Evolutionary conservation across 2,797 vertebrate genomes (phyloP).

Genomic region (Eulemur rubriventer): DNA sequence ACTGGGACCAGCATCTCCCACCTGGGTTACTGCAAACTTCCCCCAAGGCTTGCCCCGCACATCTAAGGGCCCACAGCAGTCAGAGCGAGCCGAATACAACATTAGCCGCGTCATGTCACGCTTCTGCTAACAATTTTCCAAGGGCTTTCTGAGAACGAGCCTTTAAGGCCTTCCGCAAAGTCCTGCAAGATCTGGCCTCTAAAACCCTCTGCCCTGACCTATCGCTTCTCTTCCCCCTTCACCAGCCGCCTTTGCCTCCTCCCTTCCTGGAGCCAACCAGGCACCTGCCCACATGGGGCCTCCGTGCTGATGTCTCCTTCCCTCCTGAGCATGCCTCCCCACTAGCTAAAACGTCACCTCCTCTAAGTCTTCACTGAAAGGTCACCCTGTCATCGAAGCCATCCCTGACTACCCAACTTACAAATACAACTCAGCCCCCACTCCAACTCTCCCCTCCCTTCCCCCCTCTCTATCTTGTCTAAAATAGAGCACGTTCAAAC

Average conservation of each 20-base stretch:
- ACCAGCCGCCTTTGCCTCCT: background rate
- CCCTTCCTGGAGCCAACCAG: background rate
- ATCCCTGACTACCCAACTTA: background rate
- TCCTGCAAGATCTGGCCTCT: background rate
- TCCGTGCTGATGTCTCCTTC: background rate
- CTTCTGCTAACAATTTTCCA: background rate
- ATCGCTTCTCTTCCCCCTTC: background rate
- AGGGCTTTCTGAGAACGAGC: background rate
- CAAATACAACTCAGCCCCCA: background rate
- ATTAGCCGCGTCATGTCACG: background rate
- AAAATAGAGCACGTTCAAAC: background rate
- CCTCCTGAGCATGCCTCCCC: background rate
- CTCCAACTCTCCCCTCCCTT: no score
- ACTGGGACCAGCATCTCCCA: background rate
- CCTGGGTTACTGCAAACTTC: background rate
- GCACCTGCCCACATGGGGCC: rapidly evolving
- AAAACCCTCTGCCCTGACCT: no score
- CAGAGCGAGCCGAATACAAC: background rate
- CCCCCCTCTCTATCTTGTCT: background rate
- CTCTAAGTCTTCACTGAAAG: background rate
- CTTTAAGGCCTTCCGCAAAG: background rate
- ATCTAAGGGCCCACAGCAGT: background rate
- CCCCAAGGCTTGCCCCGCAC: no score
- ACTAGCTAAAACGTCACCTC: background rate
- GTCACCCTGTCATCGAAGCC: background rate